Conservation (phyloP, 2,797 vertebrate genomes). For the Smutsia temminckii region DNA sequence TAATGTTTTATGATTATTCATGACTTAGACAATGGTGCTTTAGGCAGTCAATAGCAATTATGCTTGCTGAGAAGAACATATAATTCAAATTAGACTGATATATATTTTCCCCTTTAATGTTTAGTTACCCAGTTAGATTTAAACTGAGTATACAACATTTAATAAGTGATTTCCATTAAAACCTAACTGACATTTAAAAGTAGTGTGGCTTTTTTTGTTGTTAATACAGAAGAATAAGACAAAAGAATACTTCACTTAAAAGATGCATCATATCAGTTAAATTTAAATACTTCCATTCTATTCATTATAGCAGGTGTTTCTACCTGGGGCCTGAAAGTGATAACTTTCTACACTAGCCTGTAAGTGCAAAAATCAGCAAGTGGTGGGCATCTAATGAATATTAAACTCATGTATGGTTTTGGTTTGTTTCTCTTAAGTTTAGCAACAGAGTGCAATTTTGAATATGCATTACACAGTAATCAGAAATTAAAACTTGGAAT, state of each 20-base stretch:
- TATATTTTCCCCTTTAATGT: constrained; percentile 86
- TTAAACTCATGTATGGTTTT: constrained; percentile 18
- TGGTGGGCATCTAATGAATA: constrained; percentile 16
- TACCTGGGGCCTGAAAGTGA: constrained; percentile 2
- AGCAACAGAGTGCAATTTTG: not conserved
- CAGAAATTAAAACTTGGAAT: constrained; percentile 1
- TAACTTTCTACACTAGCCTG: constrained; percentile 41
- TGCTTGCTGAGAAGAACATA: constrained; percentile 85
- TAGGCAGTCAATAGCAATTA: constrained; percentile 88
- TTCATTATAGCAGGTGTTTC: constrained; percentile 59
- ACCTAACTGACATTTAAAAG: constrained; percentile 85
- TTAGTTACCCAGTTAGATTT: constrained; percentile 87
- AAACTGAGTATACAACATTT: constrained; percentile 85
- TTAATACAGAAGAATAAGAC: constrained; percentile 80
- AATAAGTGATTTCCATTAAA: constrained; percentile 87
- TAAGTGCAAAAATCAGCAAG: constrained; percentile 30
- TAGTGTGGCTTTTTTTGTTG: constrained; percentile 62
- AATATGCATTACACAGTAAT: constrained; percentile 38
- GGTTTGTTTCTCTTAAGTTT: constrained; percentile 36
- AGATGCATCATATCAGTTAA: constrained; percentile 73
- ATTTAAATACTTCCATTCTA: constrained; percentile 75
- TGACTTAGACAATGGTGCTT: constrained; percentile 83
- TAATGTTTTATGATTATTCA: constrained; percentile 84
- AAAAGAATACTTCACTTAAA: constrained; percentile 83
- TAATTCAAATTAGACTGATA: constrained; percentile 87